phyloP scores from a whole-genome alignment of 1,140 invertebrate genomes.

The Magallana angulata region DNA sequence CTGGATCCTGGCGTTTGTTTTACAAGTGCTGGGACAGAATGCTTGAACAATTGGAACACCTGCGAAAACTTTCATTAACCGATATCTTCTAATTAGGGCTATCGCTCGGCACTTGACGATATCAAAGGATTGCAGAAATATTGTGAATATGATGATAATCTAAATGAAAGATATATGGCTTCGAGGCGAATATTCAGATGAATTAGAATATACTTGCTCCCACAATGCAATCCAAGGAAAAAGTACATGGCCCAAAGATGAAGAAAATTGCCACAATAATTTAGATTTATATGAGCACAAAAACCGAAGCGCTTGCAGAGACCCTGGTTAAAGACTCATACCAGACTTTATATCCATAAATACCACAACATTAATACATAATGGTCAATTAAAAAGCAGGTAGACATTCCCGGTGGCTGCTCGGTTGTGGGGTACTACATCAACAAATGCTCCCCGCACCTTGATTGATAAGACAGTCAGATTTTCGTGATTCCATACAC shows the following conservation, averaged over 20 bases:
- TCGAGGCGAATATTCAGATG: not conserved
- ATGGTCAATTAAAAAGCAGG: not conserved
- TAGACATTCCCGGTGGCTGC: not conserved
- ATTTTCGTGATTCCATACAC: no score
- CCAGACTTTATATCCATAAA: not conserved
- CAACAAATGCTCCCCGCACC: no score
- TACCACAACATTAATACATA: not conserved
- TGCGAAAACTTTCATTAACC: not conserved
- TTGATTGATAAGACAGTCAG: not conserved
- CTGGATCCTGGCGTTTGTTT: not conserved
- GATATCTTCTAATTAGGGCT: conserved; percentile 6
- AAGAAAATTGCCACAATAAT: no score
- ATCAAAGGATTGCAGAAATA: not conserved
- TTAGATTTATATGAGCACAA: no score
- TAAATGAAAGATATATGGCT: not conserved
- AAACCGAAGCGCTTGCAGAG: no score
- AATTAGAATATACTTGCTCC: not conserved
- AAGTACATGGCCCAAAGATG: no score
- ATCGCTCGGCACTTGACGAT: not conserved
- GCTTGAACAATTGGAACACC: not conserved
- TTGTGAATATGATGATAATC: not conserved
- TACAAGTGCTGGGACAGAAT: not conserved
- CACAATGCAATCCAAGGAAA: no score
- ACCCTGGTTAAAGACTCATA: no score
- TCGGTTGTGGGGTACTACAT: not conserved